Evolutionary conservation across 2,888 invertebrate species (phyloP), one percentile per base, ranked within the genome.

Genomic region (Cataglyphis livida): DNA sequence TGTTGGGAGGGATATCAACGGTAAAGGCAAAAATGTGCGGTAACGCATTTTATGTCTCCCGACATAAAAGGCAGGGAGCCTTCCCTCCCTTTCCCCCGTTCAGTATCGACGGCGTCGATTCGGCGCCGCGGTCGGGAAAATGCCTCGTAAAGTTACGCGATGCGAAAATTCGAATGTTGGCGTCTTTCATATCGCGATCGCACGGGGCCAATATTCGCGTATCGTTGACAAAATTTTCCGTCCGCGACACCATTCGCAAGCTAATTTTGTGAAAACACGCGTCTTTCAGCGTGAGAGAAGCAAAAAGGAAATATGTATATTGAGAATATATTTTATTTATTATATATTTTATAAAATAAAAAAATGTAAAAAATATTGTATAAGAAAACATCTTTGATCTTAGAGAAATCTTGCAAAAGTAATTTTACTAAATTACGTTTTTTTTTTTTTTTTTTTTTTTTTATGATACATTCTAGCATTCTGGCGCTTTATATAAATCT

Each of bases 11-110:
- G 51, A 57, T n/a, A 54, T 76, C 51, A 38, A 54, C 38, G 12
- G 75, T 12, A 18, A 25, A n/a, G 21, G 57, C 28, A 78, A 78
- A 78, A 79, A 79, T 21, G 21, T 25, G 9, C 78, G 70, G 70
- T 59, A 78, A 78, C 68, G 68, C 57, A 59, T 78, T 78, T 78
- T 78, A 78, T 59, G 78, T 78, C 78, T 59, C 59, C 38, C 54
- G 44, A 25, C 78, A 44, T 78, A 78, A 78, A 78, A 78, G 59
- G 78, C 59, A 15, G 66, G 44, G 65, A 48, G 44, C 70, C 28
- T 12, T 44, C n/a, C 48, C 15, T 44, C 41, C 41, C 41, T 1
- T 51, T n/a, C n/a, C 48, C 48, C 15, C 65, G 38, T 28, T 18
- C 21, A 5, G 44, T 68, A 78, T 78, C 78, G 62, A 62, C 44